Percentiles rank a stretch among this genome's conserved stretches.
These are phyloP conservation scores for Andrena cerasifolii DNA, from an alignment of 1,140 invertebrate species.

Conservation along the genomic window DNA sequence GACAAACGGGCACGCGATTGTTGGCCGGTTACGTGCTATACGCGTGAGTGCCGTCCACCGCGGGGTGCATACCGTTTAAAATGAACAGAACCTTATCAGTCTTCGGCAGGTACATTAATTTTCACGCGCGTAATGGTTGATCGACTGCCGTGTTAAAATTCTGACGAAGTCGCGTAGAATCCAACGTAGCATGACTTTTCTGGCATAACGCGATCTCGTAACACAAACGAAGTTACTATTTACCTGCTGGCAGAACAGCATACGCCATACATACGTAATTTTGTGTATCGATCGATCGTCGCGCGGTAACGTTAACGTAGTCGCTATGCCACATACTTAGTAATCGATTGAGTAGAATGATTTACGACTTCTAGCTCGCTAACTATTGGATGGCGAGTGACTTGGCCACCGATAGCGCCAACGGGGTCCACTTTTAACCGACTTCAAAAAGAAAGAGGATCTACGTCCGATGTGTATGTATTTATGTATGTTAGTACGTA, in stretches of 20 bases:
- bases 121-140: not conserved
- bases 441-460: too few relatives aligned
- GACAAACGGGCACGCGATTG: not conserved
- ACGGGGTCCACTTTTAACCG: too few relatives aligned
- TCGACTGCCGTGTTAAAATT: not conserved
- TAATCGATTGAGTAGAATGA: too few relatives aligned
- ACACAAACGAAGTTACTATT: not conserved
- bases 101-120: not conserved
- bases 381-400: too few relatives aligned
- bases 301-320: not conserved
- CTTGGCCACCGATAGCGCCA: too few relatives aligned
- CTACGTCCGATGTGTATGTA: too few relatives aligned
- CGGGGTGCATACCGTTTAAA: not conserved
- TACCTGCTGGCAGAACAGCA: not conserved
- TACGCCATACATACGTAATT: not conserved
- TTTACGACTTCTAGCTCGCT: too few relatives aligned
- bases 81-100: not conserved
- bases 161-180: not conserved
- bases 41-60: not conserved
- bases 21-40: not conserved
- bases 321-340: too few relatives aligned
- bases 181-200: not conserved
- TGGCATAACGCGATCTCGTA: not conserved
- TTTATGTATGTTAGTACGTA: too few relatives aligned
- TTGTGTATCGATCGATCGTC: not conserved